Evolutionary conservation across 2,888 invertebrate genomes (phyloP).

Genomic region (Morpho deidamia): DNA sequence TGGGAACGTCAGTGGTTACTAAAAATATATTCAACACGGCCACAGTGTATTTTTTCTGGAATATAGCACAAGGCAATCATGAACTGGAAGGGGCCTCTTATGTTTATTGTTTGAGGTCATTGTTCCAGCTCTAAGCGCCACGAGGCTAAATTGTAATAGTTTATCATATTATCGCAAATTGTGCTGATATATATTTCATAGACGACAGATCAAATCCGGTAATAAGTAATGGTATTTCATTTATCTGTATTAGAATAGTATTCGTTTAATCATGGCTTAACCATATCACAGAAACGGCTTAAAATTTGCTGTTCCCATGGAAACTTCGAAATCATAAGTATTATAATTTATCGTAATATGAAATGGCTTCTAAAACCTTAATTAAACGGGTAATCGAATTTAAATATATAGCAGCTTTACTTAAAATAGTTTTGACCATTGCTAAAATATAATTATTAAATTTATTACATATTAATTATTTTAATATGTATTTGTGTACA

Average conservation of each 20-base stretch:
- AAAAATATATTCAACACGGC: background rate
- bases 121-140: conserved; percentile 51
- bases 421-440: no score
- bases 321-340: no score
- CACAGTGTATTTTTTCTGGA: conserved; percentile 28
- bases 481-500: no score
- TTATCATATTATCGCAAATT: conserved; percentile 35
- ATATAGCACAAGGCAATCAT: conserved; percentile 35
- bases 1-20: background rate
- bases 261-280: no score
- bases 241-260: background rate
- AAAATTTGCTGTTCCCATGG: no score
- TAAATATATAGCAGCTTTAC: no score
- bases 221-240: background rate
- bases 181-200: conserved; percentile 1
- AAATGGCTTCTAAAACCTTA: no score
- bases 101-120: conserved; percentile 61
- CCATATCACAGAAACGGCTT: no score
- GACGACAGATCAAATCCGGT: conserved; percentile 11
- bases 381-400: no score
- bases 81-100: conserved; percentile 41
- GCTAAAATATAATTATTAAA: no score
- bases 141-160: conserved; percentile 45
- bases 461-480: no score
- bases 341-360: no score